Conservation (phyloP, 1,140 invertebrate species). For the Bombus soroeensis region DNA sequence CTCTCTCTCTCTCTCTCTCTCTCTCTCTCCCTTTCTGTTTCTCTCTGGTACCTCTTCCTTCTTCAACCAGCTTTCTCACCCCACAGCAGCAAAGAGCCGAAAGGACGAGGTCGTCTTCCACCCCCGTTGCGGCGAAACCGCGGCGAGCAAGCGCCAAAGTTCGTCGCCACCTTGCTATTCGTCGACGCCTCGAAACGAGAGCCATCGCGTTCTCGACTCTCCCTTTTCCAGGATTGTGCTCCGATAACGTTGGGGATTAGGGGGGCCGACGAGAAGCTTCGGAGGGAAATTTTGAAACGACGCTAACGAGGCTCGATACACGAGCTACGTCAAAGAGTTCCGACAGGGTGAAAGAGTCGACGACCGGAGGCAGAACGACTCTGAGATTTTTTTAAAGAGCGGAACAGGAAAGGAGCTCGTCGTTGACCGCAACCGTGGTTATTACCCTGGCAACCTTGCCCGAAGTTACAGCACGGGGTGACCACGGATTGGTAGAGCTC, state of each 20-base stretch:
- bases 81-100: conserved; percentile 1
- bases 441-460: conserved; percentile 49
- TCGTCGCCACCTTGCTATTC: conserved; percentile 35
- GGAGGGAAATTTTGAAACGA: neutral
- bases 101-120: conserved; percentile 70
- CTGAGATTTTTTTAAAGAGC: conserved; percentile 2
- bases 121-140: conserved; percentile 26
- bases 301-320: neutral
- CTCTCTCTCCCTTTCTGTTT: conserved; percentile 34
- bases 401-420: conserved; percentile 14
- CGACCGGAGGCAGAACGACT: neutral
- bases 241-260: neutral
- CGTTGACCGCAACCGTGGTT: conserved; percentile 41
- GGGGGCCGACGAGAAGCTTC: no score
- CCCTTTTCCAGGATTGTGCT: neutral
- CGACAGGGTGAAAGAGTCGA: neutral
- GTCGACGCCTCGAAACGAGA: neutral
- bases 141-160: conserved; percentile 38
- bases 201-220: neutral
- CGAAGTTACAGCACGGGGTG: conserved; percentile 42
- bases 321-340: no score
- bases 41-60: conserved; percentile 12
- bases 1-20: conserved; percentile 32
- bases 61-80: conserved; percentile 1
- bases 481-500: conserved; percentile 71